A percentile compares a stretch with the other conserved stretches of the same genome.
phyloP scores from a whole-genome alignment of 2,113 vertebrate species.

The Butorides virescens region DNA sequence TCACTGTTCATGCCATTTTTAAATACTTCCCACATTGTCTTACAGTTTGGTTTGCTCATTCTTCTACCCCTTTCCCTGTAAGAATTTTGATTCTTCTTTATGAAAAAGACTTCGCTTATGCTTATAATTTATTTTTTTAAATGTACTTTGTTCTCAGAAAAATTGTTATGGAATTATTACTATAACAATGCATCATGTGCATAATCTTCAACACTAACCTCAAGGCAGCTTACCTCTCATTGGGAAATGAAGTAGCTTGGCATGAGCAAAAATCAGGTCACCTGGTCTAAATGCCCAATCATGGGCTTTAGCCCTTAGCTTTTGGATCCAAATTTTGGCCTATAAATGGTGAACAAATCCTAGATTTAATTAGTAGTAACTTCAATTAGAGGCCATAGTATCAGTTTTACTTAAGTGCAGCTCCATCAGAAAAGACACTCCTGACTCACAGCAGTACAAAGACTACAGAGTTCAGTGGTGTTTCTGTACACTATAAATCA shows the following conservation, averaged over 20 bases:
- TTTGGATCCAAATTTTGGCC: neutral
- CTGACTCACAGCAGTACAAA: neutral
- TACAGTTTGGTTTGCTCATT: neutral
- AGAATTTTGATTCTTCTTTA: neutral
- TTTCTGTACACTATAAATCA: neutral
- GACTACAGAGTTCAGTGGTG: neutral
- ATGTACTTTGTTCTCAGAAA: neutral
- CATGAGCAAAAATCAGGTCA: constrained; percentile 2
- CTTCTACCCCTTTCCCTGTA: neutral
- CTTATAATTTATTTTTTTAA: neutral
- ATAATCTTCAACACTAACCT: neutral
- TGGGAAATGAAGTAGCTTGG: neutral
- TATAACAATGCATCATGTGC: neutral
- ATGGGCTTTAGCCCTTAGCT: neutral
- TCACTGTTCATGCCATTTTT: neutral
- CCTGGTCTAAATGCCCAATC: constrained; percentile 13
- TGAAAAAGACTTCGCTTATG: neutral
- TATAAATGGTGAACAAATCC: neutral
- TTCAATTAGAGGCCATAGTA: neutral
- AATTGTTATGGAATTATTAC: neutral
- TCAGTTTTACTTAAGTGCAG: neutral
- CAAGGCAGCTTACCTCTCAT: neutral
- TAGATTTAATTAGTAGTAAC: neutral
- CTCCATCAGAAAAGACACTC: neutral
- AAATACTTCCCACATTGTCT: neutral